Evolutionary conservation across 2,888 invertebrate genomes (phyloP).

Genomic region (Eulithis prunata): DNA sequence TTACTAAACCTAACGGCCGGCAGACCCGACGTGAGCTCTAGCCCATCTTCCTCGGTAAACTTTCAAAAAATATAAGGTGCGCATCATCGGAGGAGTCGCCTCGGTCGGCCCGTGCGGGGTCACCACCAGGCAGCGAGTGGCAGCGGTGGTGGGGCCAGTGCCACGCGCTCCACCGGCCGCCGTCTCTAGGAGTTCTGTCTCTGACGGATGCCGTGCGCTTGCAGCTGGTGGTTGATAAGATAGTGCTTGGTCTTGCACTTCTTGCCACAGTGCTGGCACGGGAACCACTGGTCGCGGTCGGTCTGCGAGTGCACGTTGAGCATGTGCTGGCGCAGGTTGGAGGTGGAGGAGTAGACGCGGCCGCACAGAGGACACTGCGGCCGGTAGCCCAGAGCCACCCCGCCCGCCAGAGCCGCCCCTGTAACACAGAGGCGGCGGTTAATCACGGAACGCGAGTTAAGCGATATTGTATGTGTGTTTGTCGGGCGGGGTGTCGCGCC

Average conservation of each 20-base stretch:
- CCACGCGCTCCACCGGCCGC: constrained; percentile 69
- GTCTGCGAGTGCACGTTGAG: constrained; percentile 90
- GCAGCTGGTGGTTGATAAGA: constrained; percentile 90
- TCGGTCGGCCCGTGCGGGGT: constrained; percentile 40
- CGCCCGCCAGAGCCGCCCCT: constrained; percentile 86
- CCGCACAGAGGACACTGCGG: constrained; percentile 89
- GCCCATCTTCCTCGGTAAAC: constrained; percentile 59
- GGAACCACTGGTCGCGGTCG: constrained; percentile 88
- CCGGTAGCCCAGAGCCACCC: constrained; percentile 82
- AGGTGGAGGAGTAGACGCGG: constrained; percentile 88
- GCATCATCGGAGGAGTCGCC: constrained; percentile 47
- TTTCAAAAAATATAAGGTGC: constrained; percentile 68
- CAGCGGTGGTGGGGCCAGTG: constrained; percentile 49
- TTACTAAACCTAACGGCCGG: constrained; percentile 61
- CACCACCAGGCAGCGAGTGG: constrained; percentile 60
- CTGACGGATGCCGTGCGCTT: constrained; percentile 90
- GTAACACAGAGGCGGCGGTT: constrained; percentile 87
- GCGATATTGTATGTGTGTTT: constrained; percentile 75
- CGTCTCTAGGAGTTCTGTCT: constrained; percentile 84
- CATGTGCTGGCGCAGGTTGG: constrained; percentile 90
- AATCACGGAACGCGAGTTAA: constrained; percentile 67
- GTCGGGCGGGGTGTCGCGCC: constrained; percentile 72
- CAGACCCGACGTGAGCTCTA: constrained; percentile 61
- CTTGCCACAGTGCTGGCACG: constrained; percentile 89
- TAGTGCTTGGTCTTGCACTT: constrained; percentile 91